Evolutionary conservation across 1,140 invertebrate species (phyloP).

Genomic region (Drosophila biarmipes): DNA sequence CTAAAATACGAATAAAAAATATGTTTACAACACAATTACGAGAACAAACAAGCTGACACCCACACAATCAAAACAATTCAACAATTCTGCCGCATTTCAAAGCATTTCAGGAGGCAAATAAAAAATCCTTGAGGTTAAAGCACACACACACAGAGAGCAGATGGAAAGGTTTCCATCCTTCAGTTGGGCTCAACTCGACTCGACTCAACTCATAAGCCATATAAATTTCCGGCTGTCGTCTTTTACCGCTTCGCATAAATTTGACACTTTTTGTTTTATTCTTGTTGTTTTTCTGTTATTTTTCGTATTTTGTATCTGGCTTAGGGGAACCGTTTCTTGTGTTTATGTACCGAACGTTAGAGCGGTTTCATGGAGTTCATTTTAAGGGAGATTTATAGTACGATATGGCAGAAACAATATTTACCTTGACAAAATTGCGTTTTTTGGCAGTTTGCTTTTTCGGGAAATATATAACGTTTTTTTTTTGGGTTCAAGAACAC

Average conservation of each 20-base stretch:
- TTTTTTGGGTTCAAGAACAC: neutral
- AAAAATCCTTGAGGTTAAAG: slow-evolving; percentile 58
- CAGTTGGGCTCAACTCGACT: slow-evolving; percentile 26
- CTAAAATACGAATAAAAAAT: slow-evolving; percentile 36
- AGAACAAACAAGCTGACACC: slow-evolving; percentile 51
- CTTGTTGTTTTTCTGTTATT: slow-evolving; percentile 17
- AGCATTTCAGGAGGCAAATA: slow-evolving; percentile 51
- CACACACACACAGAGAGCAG: slow-evolving; percentile 24
- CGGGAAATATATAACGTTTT: slow-evolving; percentile 1
- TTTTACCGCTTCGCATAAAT: slow-evolving; percentile 74
- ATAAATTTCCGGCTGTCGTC: slow-evolving; percentile 69
- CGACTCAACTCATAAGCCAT: slow-evolving; percentile 58
- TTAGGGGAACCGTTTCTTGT: slow-evolving; percentile 33
- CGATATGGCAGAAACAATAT: slow-evolving; percentile 57
- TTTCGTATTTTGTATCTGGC: slow-evolving; percentile 37
- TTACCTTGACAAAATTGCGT: slow-evolving; percentile 51
- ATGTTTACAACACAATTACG: slow-evolving; percentile 62
- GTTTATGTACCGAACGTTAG: slow-evolving; percentile 45
- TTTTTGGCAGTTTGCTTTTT: slow-evolving; percentile 9
- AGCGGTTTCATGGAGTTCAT: slow-evolving; percentile 45
- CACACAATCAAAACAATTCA: slow-evolving; percentile 31
- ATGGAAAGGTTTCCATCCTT: slow-evolving; percentile 43
- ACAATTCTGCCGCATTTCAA: slow-evolving; percentile 45
- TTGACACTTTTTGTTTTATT: slow-evolving; percentile 67
- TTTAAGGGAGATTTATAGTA: slow-evolving; percentile 56